These are phyloP conservation scores for Pagrus major DNA, from an alignment of 2,113 vertebrate genomes.

Conservation along the genomic window DNA sequence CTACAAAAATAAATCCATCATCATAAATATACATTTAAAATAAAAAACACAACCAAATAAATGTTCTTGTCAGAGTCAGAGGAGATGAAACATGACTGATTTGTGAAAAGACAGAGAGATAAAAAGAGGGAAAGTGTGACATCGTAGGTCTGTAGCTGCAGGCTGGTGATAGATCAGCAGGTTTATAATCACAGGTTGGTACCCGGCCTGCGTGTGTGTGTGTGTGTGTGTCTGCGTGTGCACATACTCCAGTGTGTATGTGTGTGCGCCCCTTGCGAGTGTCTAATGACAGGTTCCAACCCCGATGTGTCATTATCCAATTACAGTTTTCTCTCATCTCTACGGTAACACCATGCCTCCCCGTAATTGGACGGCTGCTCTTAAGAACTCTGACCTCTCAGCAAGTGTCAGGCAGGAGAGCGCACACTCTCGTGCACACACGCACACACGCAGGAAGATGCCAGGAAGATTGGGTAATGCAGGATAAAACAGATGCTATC, in stretches of 20 bases:
- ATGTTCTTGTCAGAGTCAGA: background rate
- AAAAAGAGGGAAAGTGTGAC: conserved; percentile 50
- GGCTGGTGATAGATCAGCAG: conserved; percentile 74
- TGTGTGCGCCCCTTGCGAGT: conserved; percentile 35
- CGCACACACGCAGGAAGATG: conserved; percentile 49
- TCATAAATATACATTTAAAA: background rate
- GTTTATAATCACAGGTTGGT: conserved; percentile 76
- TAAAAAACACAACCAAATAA: background rate
- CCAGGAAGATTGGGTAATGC: conserved; percentile 67
- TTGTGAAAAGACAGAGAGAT: background rate
- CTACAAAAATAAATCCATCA: no score
- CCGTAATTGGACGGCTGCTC: conserved; percentile 76
- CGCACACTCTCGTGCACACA: conserved; percentile 28
- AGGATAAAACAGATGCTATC: conserved; percentile 73
- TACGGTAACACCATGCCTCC: conserved; percentile 70
- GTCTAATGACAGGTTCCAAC: conserved; percentile 77
- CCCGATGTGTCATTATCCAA: conserved; percentile 79
- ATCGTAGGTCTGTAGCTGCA: conserved; percentile 28
- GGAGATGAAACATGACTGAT: background rate
- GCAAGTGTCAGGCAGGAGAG: conserved; percentile 59
- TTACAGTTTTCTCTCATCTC: conserved; percentile 82
- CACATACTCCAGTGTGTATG: background rate
- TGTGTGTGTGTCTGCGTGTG: background rate
- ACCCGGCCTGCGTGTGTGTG: conserved; percentile 13
- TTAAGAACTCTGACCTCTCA: conserved; percentile 77